Percentiles rank a stretch among this genome's conserved stretches.
These are phyloP conservation scores for Rousettus leschenaultii DNA, from an alignment of 2,113 vertebrate species.

Conservation along the genomic window DNA sequence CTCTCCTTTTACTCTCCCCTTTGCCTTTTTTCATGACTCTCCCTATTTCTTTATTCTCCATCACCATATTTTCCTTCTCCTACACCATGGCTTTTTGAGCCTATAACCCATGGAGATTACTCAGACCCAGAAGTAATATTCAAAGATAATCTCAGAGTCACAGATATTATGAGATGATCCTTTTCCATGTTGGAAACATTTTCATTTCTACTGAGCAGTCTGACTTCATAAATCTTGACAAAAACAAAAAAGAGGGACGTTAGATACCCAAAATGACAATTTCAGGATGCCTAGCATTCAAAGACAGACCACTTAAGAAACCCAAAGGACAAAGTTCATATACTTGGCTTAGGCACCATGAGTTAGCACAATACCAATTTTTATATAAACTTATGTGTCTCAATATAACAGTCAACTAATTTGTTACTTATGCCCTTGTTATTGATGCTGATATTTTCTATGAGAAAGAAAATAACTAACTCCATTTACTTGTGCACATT, in stretches of 20 bases:
- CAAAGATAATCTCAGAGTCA: not conserved
- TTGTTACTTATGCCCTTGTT: not conserved
- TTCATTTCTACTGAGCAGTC: not conserved
- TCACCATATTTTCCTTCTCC: not conserved
- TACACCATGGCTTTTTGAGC: not conserved
- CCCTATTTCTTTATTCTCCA: not conserved
- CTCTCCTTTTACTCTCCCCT: not conserved
- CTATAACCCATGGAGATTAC: not conserved
- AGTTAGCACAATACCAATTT: not conserved
- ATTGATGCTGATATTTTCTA: not conserved
- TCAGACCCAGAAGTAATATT: not conserved
- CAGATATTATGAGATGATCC: not conserved
- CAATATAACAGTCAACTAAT: not conserved
- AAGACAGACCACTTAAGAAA: not conserved
- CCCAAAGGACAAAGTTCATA: not conserved
- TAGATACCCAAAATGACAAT: not conserved
- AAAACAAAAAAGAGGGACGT: not conserved
- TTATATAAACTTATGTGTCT: not conserved
- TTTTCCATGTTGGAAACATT: not conserved
- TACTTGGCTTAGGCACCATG: not conserved
- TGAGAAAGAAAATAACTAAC: constrained; percentile 24
- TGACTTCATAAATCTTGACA: not conserved
- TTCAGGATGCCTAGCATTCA: not conserved
- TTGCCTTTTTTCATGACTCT: not conserved
- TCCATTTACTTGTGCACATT: not conserved